Conservation (phyloP, 1,140 invertebrate genomes). For the Physella acuta region DNA sequence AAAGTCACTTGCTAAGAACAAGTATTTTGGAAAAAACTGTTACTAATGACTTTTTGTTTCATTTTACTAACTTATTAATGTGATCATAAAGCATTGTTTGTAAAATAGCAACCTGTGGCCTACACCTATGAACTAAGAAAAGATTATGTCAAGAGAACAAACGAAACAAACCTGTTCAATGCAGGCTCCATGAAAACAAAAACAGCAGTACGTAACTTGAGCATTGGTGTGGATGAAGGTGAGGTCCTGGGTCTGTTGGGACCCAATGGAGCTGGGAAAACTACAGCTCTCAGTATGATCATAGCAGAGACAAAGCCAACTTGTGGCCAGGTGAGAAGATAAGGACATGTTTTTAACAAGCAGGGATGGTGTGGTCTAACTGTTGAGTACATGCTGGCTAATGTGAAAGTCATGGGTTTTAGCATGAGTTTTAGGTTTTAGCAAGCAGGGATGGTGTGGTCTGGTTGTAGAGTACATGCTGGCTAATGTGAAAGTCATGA, state of each 20-base stretch:
- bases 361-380: too few relatives aligned
- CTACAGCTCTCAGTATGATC: constrained; percentile 83
- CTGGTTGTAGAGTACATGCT: too few relatives aligned
- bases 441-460: too few relatives aligned
- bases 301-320: constrained; percentile 77
- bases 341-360: too few relatives aligned
- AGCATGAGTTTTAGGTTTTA: too few relatives aligned
- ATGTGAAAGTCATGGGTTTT: too few relatives aligned
- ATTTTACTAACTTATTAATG: neutral
- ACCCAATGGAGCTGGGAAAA: constrained; percentile 86
- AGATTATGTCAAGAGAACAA: constrained; percentile 45
- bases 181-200: constrained; percentile 57
- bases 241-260: constrained; percentile 85
- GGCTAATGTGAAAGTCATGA: too few relatives aligned
- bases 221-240: constrained; percentile 75
- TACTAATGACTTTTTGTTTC: too few relatives aligned
- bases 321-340: constrained; percentile 67
- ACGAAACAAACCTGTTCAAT: constrained; percentile 26
- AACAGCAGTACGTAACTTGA: constrained; percentile 68
- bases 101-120: constrained; percentile 28
- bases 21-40: too few relatives aligned
- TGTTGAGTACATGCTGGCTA: too few relatives aligned
- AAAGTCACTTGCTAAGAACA: too few relatives aligned
- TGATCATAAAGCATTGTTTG: too few relatives aligned
- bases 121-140: constrained; percentile 54